Evolutionary conservation across 2,113 vertebrate genomes (phyloP).

Genomic region (Grus americana): DNA sequence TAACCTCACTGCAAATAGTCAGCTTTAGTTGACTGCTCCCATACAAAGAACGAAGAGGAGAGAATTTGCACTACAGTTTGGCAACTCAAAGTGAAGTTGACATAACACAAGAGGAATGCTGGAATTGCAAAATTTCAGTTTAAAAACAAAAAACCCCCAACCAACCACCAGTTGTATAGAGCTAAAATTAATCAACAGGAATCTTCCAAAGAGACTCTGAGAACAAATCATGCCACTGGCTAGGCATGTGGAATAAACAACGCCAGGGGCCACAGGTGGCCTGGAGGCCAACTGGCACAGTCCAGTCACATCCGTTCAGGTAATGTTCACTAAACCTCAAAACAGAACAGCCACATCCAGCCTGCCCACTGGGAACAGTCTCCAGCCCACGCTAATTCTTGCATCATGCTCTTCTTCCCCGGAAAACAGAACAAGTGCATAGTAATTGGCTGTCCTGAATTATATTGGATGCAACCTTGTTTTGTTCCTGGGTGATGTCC

Average conservation of each 20-base stretch:
- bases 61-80: not conserved
- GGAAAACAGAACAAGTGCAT: not conserved
- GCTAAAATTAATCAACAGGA: not conserved
- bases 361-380: not conserved
- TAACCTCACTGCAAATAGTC: not conserved
- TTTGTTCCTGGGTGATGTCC: not conserved
- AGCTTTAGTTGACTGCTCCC: not conserved
- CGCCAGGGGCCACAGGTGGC: accelerated
- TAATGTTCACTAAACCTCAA: not conserved
- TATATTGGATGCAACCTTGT: not conserved
- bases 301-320: not conserved
- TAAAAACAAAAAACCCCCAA: not conserved
- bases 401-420: not conserved
- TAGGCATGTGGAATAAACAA: not conserved
- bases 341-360: not conserved
- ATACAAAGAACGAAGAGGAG: not conserved
- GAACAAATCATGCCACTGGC: not conserved
- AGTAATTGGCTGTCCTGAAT: not conserved
- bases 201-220: not conserved
- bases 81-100: not conserved
- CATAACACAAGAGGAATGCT: not conserved
- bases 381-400: not conserved
- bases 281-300: not conserved
- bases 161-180: not conserved
- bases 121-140: not conserved